Conservation (phyloP, 1,140 invertebrate genomes). For the Babylonia areolata region DNA sequence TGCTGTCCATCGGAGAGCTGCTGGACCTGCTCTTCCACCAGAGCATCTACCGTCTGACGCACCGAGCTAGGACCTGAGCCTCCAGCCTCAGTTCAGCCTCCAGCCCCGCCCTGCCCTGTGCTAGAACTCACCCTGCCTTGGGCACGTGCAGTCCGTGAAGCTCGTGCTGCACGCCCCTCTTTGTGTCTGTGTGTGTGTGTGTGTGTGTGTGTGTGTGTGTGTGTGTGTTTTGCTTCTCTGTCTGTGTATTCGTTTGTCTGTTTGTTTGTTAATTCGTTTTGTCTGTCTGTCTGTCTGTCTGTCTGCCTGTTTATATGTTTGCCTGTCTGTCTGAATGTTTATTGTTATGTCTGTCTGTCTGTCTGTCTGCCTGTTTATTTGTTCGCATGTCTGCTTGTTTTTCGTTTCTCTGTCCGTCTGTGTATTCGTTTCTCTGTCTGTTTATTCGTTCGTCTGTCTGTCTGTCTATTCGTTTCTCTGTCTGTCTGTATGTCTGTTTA, state of each 20-base stretch:
- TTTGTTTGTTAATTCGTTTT: too few species aligned
- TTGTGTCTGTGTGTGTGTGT: not conserved
- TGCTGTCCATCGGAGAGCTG: constrained; percentile 61
- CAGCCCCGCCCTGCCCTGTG: not conserved
- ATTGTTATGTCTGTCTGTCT: not conserved
- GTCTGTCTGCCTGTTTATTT: not conserved
- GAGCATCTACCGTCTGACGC: not conserved
- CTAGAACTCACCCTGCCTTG: not conserved
- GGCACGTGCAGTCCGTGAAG: not conserved
- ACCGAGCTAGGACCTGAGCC: not conserved
- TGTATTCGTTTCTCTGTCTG: not conserved
- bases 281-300: too few species aligned
- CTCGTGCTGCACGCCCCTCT: not conserved
- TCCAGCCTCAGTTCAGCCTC: not conserved
- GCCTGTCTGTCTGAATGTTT: not conserved
- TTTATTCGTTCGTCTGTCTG: not conserved
- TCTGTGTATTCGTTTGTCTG: too few species aligned
- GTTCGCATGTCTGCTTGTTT: not conserved
- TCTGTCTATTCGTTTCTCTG: too few species aligned
- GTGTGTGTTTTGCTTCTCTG: not conserved
- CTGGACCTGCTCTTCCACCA: constrained; percentile 58
- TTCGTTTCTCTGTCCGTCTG: not conserved
- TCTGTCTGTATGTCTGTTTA: too few species aligned
- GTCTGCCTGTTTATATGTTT: too few species aligned
- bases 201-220: not conserved